Evolutionary conservation across 2,888 invertebrate genomes (phyloP).

Genomic region (Cancer borealis): DNA sequence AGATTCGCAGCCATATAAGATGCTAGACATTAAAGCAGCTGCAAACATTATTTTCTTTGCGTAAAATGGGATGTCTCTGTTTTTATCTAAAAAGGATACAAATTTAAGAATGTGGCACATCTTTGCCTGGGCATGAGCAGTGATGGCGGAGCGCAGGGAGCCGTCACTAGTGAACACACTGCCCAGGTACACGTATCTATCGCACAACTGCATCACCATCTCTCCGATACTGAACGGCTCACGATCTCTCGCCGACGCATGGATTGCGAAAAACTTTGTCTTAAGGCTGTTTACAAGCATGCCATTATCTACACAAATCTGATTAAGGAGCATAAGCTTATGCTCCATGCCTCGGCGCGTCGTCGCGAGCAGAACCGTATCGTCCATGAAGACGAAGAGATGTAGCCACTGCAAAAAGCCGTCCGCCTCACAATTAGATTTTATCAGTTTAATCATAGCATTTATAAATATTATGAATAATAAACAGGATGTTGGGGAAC

Average conservation of each 20-base stretch:
- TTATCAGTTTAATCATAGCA: too few species aligned
- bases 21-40: too few species aligned
- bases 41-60: too few species aligned
- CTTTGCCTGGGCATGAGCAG: not conserved
- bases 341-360: not conserved
- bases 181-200: not conserved
- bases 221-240: not conserved
- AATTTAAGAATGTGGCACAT: conserved; percentile 21
- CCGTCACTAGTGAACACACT: conserved; percentile 16
- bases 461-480: too few species aligned
- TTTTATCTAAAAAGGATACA: not conserved
- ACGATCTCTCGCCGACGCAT: too few species aligned
- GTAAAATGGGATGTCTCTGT: too few species aligned
- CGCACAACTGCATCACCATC: not conserved
- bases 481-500: too few species aligned
- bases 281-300: not conserved
- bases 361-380: conserved; percentile 31
- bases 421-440: too few species aligned
- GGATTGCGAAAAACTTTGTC: too few species aligned
- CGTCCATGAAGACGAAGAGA: conserved; percentile 37
- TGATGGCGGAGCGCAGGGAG: not conserved
- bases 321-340: conserved; percentile 28
- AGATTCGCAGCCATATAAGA: too few species aligned
- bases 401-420: too few species aligned
- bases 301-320: not conserved